Evolutionary conservation across 2,797 vertebrate species (phyloP).

Genomic region (Pseudochirops cupreus): DNA sequence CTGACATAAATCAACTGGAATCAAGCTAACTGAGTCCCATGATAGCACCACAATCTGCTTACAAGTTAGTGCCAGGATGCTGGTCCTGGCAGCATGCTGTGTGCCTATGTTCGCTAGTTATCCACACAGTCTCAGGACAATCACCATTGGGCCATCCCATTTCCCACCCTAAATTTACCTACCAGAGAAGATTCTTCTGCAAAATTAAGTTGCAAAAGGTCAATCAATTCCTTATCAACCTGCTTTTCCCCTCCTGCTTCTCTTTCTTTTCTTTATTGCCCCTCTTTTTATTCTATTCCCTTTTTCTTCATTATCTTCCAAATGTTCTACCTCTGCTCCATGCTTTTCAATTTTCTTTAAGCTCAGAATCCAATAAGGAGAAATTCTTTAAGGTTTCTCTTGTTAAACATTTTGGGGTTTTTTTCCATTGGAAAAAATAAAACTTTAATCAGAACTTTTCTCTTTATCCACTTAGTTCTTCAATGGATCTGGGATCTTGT

Average conservation of each 20-base stretch:
- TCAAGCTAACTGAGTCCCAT: not conserved
- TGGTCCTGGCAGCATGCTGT: not conserved
- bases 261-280: not conserved
- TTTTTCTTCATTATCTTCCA: not conserved
- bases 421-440: not conserved
- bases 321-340: not conserved
- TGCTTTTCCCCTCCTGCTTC: not conserved
- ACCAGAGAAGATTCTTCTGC: not conserved
- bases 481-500: not conserved
- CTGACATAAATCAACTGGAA: not conserved
- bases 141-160: not conserved
- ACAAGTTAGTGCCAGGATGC: not conserved
- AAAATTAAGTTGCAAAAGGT: not conserved
- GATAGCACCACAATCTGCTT: not conserved
- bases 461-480: not conserved
- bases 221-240: not conserved
- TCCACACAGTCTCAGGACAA: not conserved
- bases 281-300: not conserved
- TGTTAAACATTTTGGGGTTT: not conserved
- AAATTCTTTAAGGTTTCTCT: not conserved
- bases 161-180: not conserved
- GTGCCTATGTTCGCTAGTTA: not conserved
- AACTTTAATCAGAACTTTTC: not conserved
- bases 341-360: not conserved
- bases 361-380: not conserved